A percentile compares a stretch with the other conserved stretches of the same genome.
Evolutionary conservation across 2,113 vertebrate genomes (phyloP).

Genomic region (Grammomys dolichurus): DNA sequence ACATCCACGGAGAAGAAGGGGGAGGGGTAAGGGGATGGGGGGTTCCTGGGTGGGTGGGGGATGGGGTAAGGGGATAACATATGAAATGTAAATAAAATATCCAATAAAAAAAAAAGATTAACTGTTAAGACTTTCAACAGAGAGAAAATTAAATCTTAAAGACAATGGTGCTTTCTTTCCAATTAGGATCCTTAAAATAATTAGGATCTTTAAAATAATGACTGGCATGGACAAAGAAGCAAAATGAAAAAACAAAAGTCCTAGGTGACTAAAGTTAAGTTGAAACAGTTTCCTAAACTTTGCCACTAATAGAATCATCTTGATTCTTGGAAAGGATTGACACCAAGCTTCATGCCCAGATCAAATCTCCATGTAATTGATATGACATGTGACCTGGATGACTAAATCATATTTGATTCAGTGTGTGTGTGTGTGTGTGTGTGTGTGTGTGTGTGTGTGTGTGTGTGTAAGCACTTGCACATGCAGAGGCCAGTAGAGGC

Average conservation of each 20-base stretch:
- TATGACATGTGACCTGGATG: background rate
- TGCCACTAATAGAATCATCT: background rate
- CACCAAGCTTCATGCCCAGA: background rate
- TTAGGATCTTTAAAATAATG: slow-evolving; percentile 59
- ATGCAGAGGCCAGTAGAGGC: background rate
- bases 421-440: too few relatives aligned
- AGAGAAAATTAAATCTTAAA: slow-evolving; percentile 68
- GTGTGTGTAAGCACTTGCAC: background rate
- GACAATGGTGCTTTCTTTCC: slow-evolving; percentile 59
- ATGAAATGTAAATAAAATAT: too few relatives aligned
- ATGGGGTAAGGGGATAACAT: too few relatives aligned
- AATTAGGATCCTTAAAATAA: slow-evolving; percentile 71
- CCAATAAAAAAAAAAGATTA: slow-evolving; percentile 55
- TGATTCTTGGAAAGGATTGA: background rate
- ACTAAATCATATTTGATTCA: background rate
- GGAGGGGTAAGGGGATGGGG: too few relatives aligned
- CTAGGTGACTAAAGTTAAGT: background rate
- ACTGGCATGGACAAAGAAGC: background rate
- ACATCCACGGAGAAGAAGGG: too few relatives aligned
- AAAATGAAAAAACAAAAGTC: background rate
- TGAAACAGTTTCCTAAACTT: background rate
- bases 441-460: background rate
- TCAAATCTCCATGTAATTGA: background rate
- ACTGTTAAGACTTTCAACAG: slow-evolving; percentile 57
- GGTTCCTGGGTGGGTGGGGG: too few relatives aligned